Evolutionary conservation across 2,888 invertebrate genomes (phyloP).

Genomic region (Neoascia interrupta): DNA sequence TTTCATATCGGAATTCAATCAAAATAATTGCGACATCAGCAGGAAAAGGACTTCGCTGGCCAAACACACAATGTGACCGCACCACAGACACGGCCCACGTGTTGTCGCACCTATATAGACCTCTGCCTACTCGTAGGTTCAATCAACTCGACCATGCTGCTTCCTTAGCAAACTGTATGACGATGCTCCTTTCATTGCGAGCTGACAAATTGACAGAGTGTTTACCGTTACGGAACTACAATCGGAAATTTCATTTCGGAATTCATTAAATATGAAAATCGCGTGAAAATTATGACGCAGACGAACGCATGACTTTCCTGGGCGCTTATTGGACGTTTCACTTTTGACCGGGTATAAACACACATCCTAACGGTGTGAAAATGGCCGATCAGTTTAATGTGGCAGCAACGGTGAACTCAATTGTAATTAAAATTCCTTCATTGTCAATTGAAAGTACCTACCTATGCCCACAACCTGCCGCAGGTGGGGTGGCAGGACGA

Average conservation of each 20-base stretch:
- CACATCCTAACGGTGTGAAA: constrained; percentile 52
- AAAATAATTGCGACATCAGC: constrained; percentile 53
- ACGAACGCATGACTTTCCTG: not conserved
- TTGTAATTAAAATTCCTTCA: constrained; percentile 62
- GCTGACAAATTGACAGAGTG: constrained; percentile 55
- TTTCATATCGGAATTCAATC: constrained; percentile 56
- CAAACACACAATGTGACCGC: too few relatives aligned
- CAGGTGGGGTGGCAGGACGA: not conserved
- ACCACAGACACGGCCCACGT: too few relatives aligned
- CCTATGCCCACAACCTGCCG: too few relatives aligned
- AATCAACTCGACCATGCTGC: too few relatives aligned
- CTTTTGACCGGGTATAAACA: too few relatives aligned
- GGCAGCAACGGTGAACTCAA: constrained; percentile 10
- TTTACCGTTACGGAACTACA: constrained; percentile 62
- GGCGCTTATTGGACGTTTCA: too few relatives aligned
- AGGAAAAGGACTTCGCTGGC: constrained; percentile 17
- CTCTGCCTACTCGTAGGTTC: constrained; percentile 3
- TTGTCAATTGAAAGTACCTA: too few relatives aligned
- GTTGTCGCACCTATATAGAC: not conserved
- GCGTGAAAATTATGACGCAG: constrained; percentile 50
- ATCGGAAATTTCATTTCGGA: constrained; percentile 58
- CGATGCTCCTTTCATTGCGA: constrained; percentile 48
- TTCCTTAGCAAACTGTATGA: too few relatives aligned
- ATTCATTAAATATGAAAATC: constrained; percentile 63
- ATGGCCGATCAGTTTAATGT: constrained; percentile 51